A percentile compares a stretch with the other conserved stretches of the same genome.
Conservation (phyloP, 2,888 invertebrate species). For the Bombylius discolor region DNA sequence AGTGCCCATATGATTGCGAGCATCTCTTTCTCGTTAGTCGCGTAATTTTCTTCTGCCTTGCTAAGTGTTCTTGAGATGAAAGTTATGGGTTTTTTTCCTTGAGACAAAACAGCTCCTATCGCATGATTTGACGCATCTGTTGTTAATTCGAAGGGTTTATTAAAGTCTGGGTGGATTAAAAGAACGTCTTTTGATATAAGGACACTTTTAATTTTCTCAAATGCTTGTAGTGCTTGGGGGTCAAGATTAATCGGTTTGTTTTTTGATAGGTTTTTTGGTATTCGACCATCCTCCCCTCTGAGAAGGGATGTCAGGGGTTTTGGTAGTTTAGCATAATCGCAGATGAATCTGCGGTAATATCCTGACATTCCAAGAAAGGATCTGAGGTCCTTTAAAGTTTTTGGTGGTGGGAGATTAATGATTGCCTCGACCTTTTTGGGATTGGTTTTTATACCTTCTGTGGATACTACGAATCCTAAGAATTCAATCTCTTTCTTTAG, state of each 20-base stretch:
- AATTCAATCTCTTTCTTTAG: conserved; percentile 20
- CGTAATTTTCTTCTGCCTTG: conserved; percentile 1
- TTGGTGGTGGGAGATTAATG: conserved; percentile 13
- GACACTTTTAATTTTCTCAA: conserved; percentile 1
- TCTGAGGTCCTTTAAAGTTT: conserved; percentile 12
- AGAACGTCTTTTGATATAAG: conserved; percentile 3
- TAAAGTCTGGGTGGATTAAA: conserved; percentile 1
- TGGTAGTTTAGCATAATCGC: conserved; percentile 13
- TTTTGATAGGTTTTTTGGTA: conserved; percentile 3
- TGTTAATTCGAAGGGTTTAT: conserved; percentile 2
- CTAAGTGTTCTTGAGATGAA: conserved; percentile 1
- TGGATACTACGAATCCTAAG: conserved; percentile 22
- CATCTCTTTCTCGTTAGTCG: conserved; percentile 1
- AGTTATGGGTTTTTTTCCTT: neutral
- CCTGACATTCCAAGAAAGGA: conserved; percentile 14
- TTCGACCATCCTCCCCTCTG: conserved; percentile 11
- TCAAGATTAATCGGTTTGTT: conserved; percentile 1
- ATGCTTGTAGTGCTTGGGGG: neutral
- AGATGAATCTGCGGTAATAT: conserved; percentile 16
- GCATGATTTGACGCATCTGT: conserved; percentile 3
- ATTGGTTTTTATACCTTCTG: conserved; percentile 20
- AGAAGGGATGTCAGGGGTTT: conserved; percentile 16
- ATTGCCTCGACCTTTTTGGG: conserved; percentile 17
- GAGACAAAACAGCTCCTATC: conserved; percentile 2
- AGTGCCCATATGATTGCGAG: conserved; percentile 1